Conservation (phyloP, 2,113 vertebrate species). For the Ophthalmotilapia sp. region DNA sequence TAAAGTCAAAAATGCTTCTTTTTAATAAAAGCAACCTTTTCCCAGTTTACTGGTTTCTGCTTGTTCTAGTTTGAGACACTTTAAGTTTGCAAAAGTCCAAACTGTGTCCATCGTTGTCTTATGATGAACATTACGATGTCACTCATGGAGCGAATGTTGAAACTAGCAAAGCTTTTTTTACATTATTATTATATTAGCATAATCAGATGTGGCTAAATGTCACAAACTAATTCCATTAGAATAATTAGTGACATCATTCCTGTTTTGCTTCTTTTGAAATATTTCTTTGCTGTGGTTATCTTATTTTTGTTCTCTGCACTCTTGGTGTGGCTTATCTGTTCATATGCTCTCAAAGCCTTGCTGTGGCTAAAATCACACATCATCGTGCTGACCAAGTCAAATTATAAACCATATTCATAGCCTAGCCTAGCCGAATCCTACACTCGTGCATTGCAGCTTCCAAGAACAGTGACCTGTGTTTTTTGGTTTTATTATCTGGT, state of each 20-base stretch:
- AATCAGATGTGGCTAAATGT: background rate
- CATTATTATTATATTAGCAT: background rate
- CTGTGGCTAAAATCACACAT: background rate
- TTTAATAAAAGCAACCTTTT: background rate
- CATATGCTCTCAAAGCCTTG: background rate
- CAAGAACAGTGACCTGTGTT: background rate
- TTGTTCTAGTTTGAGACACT: background rate
- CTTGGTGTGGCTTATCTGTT: background rate
- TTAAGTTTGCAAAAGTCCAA: background rate
- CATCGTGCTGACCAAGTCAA: background rate
- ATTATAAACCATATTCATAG: background rate
- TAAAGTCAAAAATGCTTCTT: background rate
- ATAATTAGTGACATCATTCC: background rate
- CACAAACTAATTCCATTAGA: background rate
- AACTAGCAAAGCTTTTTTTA: fast-evolving
- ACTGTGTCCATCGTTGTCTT: background rate
- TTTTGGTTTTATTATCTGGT: background rate
- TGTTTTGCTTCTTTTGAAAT: background rate
- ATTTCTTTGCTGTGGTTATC: background rate
- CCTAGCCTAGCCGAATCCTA: background rate
- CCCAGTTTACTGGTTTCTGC: fast-evolving
- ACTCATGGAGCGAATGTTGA: background rate
- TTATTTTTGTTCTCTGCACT: background rate
- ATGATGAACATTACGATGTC: background rate
- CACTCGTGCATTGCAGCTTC: background rate